phyloP scores from a whole-genome alignment of 2,113 vertebrate species.

The Pitta sordida region DNA sequence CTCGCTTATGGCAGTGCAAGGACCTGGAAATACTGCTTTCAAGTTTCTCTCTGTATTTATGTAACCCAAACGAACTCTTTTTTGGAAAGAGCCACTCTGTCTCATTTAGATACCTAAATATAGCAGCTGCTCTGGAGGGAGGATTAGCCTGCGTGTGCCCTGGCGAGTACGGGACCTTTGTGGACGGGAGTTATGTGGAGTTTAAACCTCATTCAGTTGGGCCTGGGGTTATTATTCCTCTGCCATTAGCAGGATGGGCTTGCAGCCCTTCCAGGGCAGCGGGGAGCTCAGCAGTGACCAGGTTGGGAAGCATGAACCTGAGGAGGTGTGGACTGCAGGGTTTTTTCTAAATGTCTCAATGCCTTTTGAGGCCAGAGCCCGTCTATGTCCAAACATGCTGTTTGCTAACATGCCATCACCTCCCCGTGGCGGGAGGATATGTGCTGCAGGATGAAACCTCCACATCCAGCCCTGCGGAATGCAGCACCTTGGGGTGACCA shows the following conservation, averaged over 20 bases:
- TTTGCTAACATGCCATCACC: background rate
- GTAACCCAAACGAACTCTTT: conserved; percentile 52
- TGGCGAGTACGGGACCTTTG: background rate
- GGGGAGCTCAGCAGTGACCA: fast-evolving
- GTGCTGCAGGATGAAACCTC: fast-evolving
- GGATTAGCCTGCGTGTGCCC: background rate
- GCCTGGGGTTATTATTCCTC: background rate
- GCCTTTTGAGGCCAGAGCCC: background rate
- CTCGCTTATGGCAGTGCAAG: background rate
- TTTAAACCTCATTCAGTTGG: background rate
- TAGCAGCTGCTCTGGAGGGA: background rate
- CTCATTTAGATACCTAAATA: conserved; percentile 49
- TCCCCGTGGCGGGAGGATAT: background rate
- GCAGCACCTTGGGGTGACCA: background rate
- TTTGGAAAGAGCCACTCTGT: conserved; percentile 33
- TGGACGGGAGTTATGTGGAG: background rate
- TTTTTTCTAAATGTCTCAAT: background rate
- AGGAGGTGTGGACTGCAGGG: background rate
- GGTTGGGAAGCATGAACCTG: background rate
- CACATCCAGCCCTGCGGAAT: background rate
- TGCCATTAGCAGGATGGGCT: background rate
- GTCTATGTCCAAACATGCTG: background rate
- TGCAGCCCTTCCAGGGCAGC: fast-evolving
- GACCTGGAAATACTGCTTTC: conserved; percentile 41
- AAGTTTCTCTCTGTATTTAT: conserved; percentile 44